A percentile compares a stretch with the other conserved stretches of the same genome.
Evolutionary conservation across 2,113 vertebrate genomes (phyloP).

Genomic region (Lichenostomus cassidix): DNA sequence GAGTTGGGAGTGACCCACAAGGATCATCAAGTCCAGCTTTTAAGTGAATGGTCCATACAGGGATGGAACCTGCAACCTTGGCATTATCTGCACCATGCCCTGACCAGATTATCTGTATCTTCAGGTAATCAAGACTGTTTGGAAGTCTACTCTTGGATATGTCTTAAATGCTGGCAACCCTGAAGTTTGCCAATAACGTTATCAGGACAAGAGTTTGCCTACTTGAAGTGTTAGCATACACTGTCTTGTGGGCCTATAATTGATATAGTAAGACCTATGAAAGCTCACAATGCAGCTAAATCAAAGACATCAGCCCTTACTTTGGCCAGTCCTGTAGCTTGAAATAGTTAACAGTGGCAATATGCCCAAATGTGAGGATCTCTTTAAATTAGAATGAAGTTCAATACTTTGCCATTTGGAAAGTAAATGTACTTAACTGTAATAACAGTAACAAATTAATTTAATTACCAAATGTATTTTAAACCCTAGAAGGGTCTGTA

Average conservation of each 20-base stretch:
- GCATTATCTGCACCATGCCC: rapidly evolving
- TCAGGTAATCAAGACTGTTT: neutral
- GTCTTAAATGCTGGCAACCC: rapidly evolving
- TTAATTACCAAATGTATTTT: neutral
- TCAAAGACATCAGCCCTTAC: neutral
- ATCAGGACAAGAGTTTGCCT: neutral
- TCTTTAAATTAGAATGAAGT: neutral
- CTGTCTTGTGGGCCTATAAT: neutral
- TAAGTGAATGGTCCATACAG: neutral
- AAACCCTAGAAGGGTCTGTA: neutral
- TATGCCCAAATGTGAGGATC: neutral
- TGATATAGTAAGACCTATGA: neutral
- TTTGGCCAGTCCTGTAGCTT: neutral
- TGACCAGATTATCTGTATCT: neutral
- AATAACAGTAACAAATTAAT: neutral
- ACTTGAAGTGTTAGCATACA: neutral
- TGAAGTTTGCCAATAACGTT: neutral
- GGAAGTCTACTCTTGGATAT: neutral
- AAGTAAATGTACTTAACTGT: neutral
- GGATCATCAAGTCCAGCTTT: rapidly evolving
- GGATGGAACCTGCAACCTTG: rapidly evolving
- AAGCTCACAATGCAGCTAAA: neutral
- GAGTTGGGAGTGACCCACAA: neutral
- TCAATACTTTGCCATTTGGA: neutral
- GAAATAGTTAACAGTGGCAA: neutral